These are phyloP conservation scores for Helicoverpa zea DNA, from an alignment of 1,140 invertebrate genomes.

Conservation along the genomic window DNA sequence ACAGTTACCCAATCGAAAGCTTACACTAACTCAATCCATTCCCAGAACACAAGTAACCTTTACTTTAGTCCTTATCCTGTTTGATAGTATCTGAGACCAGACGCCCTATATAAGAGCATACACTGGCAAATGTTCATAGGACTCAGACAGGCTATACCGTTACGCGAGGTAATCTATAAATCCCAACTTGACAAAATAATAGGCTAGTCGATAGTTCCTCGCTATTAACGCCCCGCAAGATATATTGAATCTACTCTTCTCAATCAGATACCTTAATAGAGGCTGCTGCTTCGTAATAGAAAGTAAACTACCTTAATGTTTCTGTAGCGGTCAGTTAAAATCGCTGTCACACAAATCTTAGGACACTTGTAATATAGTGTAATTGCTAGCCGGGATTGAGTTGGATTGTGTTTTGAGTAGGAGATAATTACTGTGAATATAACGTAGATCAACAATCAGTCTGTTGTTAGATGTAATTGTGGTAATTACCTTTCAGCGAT, in stretches of 20 bases:
- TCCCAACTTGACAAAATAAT: slow-evolving; percentile 85
- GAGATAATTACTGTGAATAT: slow-evolving; percentile 21
- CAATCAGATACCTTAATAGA: slow-evolving; percentile 84
- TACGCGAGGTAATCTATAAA: slow-evolving; percentile 79
- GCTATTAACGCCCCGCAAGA: slow-evolving; percentile 84
- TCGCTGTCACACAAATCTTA: slow-evolving; percentile 47
- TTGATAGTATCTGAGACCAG: slow-evolving; percentile 24
- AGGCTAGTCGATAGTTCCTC: slow-evolving; percentile 77
- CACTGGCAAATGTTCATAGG: slow-evolving; percentile 59
- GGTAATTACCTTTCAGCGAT: not conserved
- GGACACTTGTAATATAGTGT: slow-evolving; percentile 36
- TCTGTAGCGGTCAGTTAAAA: slow-evolving; percentile 33
- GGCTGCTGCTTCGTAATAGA: slow-evolving; percentile 71
- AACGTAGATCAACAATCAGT: not conserved
- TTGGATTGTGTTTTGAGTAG: slow-evolving; percentile 20
- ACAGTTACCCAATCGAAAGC: slow-evolving; percentile 25
- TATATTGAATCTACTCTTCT: slow-evolving; percentile 81
- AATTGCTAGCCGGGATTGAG: slow-evolving; percentile 26
- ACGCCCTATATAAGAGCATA: slow-evolving; percentile 34
- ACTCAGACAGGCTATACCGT: slow-evolving; percentile 73
- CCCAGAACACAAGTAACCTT: slow-evolving; percentile 37
- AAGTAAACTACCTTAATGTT: slow-evolving; percentile 56
- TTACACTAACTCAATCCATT: slow-evolving; percentile 20
- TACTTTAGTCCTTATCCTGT: slow-evolving; percentile 29
- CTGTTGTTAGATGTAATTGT: slow-evolving; percentile 1